Conservation (phyloP, 1,140 invertebrate species). For the Dendroctonus valens region DNA sequence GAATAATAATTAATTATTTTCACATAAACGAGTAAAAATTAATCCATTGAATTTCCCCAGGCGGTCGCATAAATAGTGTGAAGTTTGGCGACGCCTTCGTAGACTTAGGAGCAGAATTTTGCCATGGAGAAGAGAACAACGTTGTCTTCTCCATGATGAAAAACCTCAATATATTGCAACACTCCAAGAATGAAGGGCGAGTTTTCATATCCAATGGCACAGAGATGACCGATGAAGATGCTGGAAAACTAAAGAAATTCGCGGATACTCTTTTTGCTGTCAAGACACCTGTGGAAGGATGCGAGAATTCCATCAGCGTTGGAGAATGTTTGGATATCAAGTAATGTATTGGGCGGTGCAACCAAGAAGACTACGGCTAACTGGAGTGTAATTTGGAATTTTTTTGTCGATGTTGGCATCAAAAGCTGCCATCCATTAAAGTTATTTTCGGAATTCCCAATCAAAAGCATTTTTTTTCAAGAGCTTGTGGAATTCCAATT, state of each 20-base stretch:
- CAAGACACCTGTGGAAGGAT: slow-evolving; percentile 11
- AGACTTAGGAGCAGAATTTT: slow-evolving; percentile 76
- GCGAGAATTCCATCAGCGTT: slow-evolving; percentile 19
- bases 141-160: slow-evolving; percentile 65
- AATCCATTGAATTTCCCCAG: slow-evolving; percentile 27
- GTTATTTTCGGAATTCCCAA: too few relatives aligned
- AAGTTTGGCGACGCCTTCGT: slow-evolving; percentile 61
- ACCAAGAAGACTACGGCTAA: too few relatives aligned
- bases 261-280: slow-evolving; percentile 9
- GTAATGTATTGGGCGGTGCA: too few relatives aligned
- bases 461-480: too few relatives aligned
- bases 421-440: too few relatives aligned
- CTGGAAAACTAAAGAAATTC: slow-evolving; percentile 21
- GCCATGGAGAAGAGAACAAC: slow-evolving; percentile 76
- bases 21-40: too few relatives aligned
- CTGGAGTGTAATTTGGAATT: too few relatives aligned
- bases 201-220: slow-evolving; percentile 32
- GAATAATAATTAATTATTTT: too few relatives aligned
- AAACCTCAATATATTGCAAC: slow-evolving; percentile 55
- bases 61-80: slow-evolving; percentile 63
- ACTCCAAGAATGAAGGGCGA: slow-evolving; percentile 22
- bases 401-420: too few relatives aligned
- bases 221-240: slow-evolving; percentile 2
- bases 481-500: too few relatives aligned
- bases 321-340: slow-evolving; percentile 32